Evolutionary conservation across 2,113 vertebrate species (phyloP).

Genomic region (Oplegnathus fasciatus): DNA sequence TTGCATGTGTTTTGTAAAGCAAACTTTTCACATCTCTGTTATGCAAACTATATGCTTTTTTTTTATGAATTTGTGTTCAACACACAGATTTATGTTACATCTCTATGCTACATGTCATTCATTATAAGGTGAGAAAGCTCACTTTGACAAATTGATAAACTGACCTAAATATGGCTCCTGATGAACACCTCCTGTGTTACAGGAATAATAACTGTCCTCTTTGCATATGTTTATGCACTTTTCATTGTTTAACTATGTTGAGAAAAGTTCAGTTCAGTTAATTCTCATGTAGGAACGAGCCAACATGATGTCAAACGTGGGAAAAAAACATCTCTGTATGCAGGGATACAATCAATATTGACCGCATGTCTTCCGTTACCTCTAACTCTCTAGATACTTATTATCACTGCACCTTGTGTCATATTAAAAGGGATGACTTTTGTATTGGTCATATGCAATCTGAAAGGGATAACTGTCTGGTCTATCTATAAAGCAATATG

Average conservation of each 20-base stretch:
- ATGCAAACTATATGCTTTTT: background rate
- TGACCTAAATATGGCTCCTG: conserved; percentile 24
- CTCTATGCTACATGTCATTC: background rate
- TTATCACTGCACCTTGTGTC: conserved; percentile 12
- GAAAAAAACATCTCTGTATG: background rate
- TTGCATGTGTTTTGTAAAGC: background rate
- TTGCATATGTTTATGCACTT: background rate
- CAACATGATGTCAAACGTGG: background rate
- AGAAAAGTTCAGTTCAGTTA: conserved; percentile 12
- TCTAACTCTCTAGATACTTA: background rate
- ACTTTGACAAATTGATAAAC: conserved; percentile 13
- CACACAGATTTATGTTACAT: background rate
- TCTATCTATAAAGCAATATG: conserved; percentile 34
- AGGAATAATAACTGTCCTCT: background rate
- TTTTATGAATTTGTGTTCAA: background rate
- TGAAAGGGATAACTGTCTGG: background rate
- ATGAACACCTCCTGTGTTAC: background rate
- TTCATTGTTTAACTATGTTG: background rate
- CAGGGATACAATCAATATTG: conserved; percentile 11
- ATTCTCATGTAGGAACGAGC: background rate
- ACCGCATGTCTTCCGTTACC: background rate
- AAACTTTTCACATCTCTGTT: background rate
- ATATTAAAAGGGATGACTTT: conserved; percentile 16
- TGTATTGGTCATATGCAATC: conserved; percentile 12
- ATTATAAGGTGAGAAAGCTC: conserved; percentile 6